These are phyloP conservation scores for Leptinotarsa texana DNA, from an alignment of 1,140 invertebrate genomes.

Conservation along the genomic window DNA sequence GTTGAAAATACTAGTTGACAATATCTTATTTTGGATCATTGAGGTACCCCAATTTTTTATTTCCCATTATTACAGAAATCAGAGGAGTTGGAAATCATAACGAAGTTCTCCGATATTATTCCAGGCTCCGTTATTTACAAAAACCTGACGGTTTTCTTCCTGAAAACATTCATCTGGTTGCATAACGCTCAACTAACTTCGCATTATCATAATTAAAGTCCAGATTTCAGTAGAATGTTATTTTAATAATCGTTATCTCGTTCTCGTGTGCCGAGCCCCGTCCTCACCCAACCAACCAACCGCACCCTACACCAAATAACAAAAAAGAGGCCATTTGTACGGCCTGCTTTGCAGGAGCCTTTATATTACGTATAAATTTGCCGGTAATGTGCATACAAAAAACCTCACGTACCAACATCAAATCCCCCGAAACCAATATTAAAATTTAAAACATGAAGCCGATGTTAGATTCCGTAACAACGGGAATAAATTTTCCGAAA, in stretches of 20 bases:
- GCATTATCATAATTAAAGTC: conserved; percentile 23
- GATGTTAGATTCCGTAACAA: conserved; percentile 26
- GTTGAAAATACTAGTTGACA: too few species aligned
- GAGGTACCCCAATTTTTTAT: too few species aligned
- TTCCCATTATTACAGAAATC: too few species aligned
- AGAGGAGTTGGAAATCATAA: too few species aligned
- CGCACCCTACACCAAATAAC: conserved; percentile 19
- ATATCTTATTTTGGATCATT: too few species aligned
- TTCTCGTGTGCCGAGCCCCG: conserved; percentile 20
- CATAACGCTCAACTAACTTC: conserved; percentile 17
- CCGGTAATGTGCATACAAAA: conserved; percentile 13
- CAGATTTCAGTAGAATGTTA: conserved; percentile 22
- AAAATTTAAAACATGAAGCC: conserved; percentile 25
- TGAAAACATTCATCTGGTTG: neutral
- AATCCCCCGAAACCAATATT: conserved; percentile 26
- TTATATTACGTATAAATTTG: conserved; percentile 1
- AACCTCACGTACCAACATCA: conserved; percentile 19
- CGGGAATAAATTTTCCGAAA: conserved; percentile 18
- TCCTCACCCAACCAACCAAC: conserved; percentile 2
- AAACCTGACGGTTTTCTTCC: neutral
- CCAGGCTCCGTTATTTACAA: too few species aligned
- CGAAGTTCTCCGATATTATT: too few species aligned
- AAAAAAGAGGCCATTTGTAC: conserved; percentile 24
- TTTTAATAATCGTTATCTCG: conserved; percentile 27
- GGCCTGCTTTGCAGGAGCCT: conserved; percentile 13